These are phyloP conservation scores for Cephalopachus bancanus DNA, from an alignment of 2,797 vertebrate species.

Conservation along the genomic window DNA sequence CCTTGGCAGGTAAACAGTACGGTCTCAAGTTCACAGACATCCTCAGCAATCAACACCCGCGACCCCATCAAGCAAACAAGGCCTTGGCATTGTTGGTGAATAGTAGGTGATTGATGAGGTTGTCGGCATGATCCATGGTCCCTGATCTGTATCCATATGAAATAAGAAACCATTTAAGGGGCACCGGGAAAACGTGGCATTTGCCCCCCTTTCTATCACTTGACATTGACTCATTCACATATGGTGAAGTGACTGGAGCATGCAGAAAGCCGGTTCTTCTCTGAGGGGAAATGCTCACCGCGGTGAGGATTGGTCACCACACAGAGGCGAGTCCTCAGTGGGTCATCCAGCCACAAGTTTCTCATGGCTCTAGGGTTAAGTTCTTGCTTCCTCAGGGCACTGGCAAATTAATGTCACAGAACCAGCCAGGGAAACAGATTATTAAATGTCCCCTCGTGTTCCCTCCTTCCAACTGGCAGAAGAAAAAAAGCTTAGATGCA, in stretches of 20 bases:
- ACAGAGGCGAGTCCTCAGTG: not conserved
- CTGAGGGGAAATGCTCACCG: not conserved
- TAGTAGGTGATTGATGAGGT: not conserved
- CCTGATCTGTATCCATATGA: not conserved
- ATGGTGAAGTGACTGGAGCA: not conserved
- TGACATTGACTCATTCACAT: not conserved
- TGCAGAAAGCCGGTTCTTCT: not conserved
- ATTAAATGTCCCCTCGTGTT: not conserved
- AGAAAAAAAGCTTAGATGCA: not conserved
- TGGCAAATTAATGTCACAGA: not conserved
- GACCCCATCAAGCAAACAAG: constrained; percentile 76
- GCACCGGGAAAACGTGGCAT: not conserved
- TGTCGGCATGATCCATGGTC: rapidly evolving
- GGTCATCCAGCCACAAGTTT: not conserved
- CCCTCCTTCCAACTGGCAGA: not conserved
- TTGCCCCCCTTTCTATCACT: not conserved
- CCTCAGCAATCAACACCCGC: constrained; percentile 75
- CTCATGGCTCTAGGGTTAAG: not conserved
- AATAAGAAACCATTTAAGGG: not conserved
- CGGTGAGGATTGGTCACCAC: too few relatives aligned
- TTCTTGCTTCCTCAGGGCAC: not conserved
- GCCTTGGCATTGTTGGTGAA: constrained; percentile 60
- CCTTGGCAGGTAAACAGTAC: constrained; percentile 78
- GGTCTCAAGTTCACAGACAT: constrained; percentile 77
- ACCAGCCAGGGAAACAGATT: not conserved